Evolutionary conservation across 2,113 vertebrate genomes (phyloP), one percentile per base, ranked within the genome.

Genomic region (Blennius ocellaris): DNA sequence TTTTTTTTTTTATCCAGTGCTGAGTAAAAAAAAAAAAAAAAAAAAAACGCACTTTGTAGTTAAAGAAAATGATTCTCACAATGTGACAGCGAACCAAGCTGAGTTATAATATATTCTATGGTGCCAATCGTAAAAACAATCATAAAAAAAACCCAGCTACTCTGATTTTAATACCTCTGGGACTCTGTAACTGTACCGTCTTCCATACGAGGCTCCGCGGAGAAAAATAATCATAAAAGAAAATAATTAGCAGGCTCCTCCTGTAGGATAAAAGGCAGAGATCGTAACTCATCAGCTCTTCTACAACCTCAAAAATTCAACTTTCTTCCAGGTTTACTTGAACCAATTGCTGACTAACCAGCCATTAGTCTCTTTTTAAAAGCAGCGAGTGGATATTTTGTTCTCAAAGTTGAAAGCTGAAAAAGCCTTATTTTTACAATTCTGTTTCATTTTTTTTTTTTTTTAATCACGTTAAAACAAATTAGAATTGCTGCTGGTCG

Each of bases 101-200:
- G 50, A 81, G 86, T 77, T 62, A 79, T 14, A 53, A 61, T 63
- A 49, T 57, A 81, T 53, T 71, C 58, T 56, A 50, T 69, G 48
- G 66, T 54, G 44, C 5, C 54, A 55, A 62, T 61, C 41, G 78
- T 90, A 77, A 91, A 88, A 38, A 37, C 43, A 57, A 49, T 76
- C 55, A 76, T 90, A 82, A 91, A 88, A 36, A 69, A 11, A 21
- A 40, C 21, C 58, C 48, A 50, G 39, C 38, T 51, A 51, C 39
- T 56, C 53, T 39, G 66, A 82, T 89, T 82, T 83, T 81, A 87
- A 77, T 62, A 72, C 78, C 71, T 84, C 63, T 67, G 86, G 70
- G 88, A 81, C 84, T 82, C 63, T 67, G 62, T 53, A 76, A 63
- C 73, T 60, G 8, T 48, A 38, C 36, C 5, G 55, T 49, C 54